Evolutionary conservation across 2,797 vertebrate species (phyloP), one percentile per base, ranked within the genome.

Genomic region (Siniperca obscura): DNA sequence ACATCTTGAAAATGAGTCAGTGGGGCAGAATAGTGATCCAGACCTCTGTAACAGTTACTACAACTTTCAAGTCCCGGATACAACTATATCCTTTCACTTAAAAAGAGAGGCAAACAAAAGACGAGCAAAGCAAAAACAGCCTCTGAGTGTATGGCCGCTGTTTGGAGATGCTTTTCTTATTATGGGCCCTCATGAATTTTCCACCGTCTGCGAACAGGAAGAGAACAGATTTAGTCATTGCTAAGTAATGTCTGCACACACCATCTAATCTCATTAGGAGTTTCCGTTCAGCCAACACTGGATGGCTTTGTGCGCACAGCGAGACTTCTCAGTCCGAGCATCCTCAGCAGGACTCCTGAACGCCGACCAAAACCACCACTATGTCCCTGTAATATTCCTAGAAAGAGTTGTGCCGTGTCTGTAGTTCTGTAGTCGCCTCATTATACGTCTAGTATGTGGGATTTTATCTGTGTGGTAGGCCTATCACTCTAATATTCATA

Each of bases 241-340:
- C 96, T 96, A 96, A 98, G 96, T 97, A 96, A 97, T 97, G 97
- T 98, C 97, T 97, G 96, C 97, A 89, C 89, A 96, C 96, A 97
- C 95, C 96, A 96, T 96, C 96, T 97, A 98, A 98, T 98, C 97
- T 97, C 97, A 98, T 98, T 97, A 97, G 96, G 96, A 97, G 96
- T 98, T 98, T 98, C 97, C 97, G 96, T 96, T 96, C 95, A 93
- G 94, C 87, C 94, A 82, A 98, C 97, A 98, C 96, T 96, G 97
- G 94, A 94, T 92, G 95, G 95, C 96, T 97, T 97, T 98, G 97
- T 98, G 92, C 85, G 86, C 76, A n/a, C 82, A 59, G 81, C 75
- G 89, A 86, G 95, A 92, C 88, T 92, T 64, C 71, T 81, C 82
- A 22, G 80, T 25, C 74, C 46, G 74, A 82, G 91, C 91, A 94